Percentiles rank a stretch among this genome's conserved stretches.
phyloP scores from a whole-genome alignment of 2,797 vertebrate species.

The Apogon talboti region DNA sequence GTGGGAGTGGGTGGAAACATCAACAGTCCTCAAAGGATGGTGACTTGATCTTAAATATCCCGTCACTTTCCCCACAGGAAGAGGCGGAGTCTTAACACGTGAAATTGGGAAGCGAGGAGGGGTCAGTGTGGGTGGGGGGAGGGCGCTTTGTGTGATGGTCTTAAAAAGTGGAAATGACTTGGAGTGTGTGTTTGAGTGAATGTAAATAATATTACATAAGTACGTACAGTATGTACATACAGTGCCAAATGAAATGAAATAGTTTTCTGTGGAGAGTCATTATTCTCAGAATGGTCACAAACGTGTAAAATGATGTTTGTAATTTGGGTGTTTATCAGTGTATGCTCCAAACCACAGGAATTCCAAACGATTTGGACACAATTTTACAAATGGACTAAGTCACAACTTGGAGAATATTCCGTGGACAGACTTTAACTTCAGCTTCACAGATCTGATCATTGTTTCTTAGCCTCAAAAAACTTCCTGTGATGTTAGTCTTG shows the following conservation, averaged over 20 bases:
- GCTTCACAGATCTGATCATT: no score
- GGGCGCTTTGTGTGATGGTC: no score
- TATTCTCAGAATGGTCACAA: no score
- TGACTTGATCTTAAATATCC: slow-evolving; percentile 10
- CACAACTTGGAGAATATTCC: no score
- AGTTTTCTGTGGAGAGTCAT: background rate
- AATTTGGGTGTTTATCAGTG: no score
- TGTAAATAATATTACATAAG: slow-evolving; percentile 37
- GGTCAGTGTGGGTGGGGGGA: background rate
- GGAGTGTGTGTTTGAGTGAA: slow-evolving; percentile 21
- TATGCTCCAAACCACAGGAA: no score
- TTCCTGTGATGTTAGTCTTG: no score
- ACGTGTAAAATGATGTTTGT: no score
- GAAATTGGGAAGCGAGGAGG: slow-evolving; percentile 7
- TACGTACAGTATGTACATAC: slow-evolving; percentile 33
- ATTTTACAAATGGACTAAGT: no score
- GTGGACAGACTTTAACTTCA: no score
- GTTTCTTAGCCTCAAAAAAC: no score
- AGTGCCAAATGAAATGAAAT: slow-evolving; percentile 47
- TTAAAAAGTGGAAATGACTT: slow-evolving; percentile 25
- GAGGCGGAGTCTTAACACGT: slow-evolving; percentile 18
- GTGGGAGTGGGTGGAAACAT: slow-evolving; percentile 24
- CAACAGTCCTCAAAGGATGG: slow-evolving; percentile 7
- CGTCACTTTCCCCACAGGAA: slow-evolving; percentile 18
- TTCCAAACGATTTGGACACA: no score